Conservation (phyloP, 2,113 vertebrate genomes). For the Sialia sialis region DNA sequence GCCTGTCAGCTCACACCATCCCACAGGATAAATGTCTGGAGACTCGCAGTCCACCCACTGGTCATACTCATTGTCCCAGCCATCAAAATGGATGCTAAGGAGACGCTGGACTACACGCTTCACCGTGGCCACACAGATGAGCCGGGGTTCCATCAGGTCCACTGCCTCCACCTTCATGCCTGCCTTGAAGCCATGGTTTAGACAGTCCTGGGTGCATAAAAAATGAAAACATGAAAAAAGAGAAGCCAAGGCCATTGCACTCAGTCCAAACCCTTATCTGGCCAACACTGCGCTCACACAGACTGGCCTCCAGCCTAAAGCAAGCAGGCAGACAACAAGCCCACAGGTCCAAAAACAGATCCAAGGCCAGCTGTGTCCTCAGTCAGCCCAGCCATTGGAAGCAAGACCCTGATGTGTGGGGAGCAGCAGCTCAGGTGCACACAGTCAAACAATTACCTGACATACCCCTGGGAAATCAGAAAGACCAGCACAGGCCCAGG, state of each 20-base stretch:
- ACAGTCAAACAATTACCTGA: background rate
- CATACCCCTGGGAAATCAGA: background rate
- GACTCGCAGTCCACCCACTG: conserved; percentile 97
- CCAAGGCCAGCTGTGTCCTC: background rate
- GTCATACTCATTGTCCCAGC: conserved; percentile 95
- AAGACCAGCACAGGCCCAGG: background rate
- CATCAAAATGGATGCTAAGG: conserved; percentile 93
- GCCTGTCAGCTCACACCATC: conserved; percentile 92
- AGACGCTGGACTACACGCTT: conserved; percentile 85
- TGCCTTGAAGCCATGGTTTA: conserved; percentile 84
- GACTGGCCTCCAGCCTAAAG: background rate
- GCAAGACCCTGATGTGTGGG: background rate
- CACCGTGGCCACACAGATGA: conserved; percentile 94
- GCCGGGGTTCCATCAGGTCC: conserved; percentile 94
- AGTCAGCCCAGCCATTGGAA: background rate
- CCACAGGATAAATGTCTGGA: conserved; percentile 93
- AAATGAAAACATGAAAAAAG: background rate
- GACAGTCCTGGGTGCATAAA: conserved; percentile 78
- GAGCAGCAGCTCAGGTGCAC: background rate
- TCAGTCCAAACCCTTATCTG: background rate
- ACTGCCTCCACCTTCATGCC: conserved; percentile 95
- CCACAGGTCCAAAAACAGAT: background rate
- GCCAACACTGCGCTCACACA: background rate
- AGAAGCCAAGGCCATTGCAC: background rate
- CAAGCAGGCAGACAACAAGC: background rate